Evolutionary conservation across 2,888 invertebrate species (phyloP).

Genomic region (Orthosia gothica): DNA sequence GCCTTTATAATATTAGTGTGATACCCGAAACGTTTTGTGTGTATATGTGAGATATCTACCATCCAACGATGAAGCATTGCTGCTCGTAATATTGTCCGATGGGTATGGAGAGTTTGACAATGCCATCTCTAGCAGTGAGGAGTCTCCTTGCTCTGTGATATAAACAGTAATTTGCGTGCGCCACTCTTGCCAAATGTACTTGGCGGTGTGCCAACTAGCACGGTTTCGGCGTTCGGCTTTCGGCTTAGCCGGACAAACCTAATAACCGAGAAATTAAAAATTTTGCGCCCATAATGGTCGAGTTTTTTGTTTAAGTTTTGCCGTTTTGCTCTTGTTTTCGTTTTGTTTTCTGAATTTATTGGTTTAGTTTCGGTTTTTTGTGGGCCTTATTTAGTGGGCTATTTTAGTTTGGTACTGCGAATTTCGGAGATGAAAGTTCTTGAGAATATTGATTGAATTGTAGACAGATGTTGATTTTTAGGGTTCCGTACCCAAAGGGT

Average conservation of each 20-base stretch:
- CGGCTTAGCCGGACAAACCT: conserved; percentile 69
- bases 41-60: no score
- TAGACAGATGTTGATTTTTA: background rate
- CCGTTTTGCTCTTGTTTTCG: conserved; percentile 28
- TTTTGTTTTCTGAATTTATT: conserved; percentile 46
- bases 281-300: conserved; percentile 57
- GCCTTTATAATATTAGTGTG: no score
- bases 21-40: no score
- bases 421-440: background rate
- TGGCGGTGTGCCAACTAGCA: conserved; percentile 79
- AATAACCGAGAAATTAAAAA: conserved; percentile 75
- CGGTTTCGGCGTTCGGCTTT: conserved; percentile 60
- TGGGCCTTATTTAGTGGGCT: conserved; percentile 1
- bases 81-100: background rate
- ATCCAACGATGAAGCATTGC: no score
- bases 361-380: conserved; percentile 18
- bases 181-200: conserved; percentile 81
- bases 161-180: conserved; percentile 83
- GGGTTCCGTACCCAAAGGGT: no score
- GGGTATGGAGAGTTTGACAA: background rate
- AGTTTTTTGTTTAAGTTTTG: conserved; percentile 57
- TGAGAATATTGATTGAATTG: background rate
- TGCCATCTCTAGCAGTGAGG: background rate
- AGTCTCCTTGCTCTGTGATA: conserved; percentile 59
- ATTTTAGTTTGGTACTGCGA: background rate